Conservation (phyloP, 2,113 vertebrate genomes). For the Zosterops japonicus region DNA sequence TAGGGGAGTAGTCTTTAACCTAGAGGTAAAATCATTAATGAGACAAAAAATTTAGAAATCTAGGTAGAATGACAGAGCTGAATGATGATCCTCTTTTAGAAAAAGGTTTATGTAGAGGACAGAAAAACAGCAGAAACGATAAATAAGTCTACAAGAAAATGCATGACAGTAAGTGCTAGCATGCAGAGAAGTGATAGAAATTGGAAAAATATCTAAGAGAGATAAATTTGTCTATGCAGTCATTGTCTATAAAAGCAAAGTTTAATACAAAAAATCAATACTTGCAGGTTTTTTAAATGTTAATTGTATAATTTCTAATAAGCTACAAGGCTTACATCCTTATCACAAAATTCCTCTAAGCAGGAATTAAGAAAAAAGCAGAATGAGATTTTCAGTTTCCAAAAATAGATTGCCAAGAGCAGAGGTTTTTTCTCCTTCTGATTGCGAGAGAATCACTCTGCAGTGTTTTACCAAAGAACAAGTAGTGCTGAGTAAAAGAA, state of each 20-base stretch:
- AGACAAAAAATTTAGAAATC: background rate
- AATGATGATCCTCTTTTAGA: background rate
- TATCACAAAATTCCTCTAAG: slow-evolving; percentile 41
- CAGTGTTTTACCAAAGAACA: slow-evolving; percentile 46
- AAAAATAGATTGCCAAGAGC: slow-evolving; percentile 44
- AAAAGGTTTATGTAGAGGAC: background rate
- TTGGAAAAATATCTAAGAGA: background rate
- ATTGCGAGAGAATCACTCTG: slow-evolving; percentile 34
- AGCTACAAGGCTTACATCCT: slow-evolving; percentile 26
- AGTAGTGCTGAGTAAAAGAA: slow-evolving; percentile 39
- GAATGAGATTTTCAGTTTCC: slow-evolving; percentile 47
- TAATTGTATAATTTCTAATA: slow-evolving; percentile 42
- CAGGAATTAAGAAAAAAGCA: slow-evolving; percentile 11
- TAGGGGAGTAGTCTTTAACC: background rate
- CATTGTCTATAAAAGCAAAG: slow-evolving; percentile 1
- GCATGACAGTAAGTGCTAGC: background rate
- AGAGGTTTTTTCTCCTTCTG: slow-evolving; percentile 8
- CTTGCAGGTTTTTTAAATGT: background rate
- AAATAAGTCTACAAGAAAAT: background rate
- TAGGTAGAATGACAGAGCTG: background rate
- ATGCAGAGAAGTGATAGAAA: background rate
- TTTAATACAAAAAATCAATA: background rate
- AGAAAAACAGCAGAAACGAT: background rate
- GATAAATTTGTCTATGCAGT: background rate
- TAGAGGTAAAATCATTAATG: background rate